Base-by-base conservation (phyloP, 2,888 invertebrate species). In the Drosophila picticornis region DNA sequence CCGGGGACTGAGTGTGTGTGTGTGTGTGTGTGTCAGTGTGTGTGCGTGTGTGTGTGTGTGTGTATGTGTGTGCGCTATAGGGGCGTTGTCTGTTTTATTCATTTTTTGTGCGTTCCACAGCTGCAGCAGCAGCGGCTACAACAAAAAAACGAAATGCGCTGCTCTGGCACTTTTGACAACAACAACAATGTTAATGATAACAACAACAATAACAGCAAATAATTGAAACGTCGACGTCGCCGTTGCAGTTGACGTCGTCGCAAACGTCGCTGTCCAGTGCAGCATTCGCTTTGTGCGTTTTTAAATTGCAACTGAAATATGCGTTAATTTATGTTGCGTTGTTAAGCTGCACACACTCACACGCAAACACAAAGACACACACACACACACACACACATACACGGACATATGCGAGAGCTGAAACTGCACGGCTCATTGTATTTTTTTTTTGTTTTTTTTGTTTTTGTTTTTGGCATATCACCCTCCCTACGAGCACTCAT, bases 1-100 rank as follows among this genome's bases (percentile, higher is more conserved):
- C 27, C 38, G 13, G 55, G 16, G 25, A 11, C 2, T 16, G 29
- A 9, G 46, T 6, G 46, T 10, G 4, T 43, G 22, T 13, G 16
- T 48, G 13, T 25, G 16, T 34, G 48, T n/a, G 38, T 19, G 43
- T 19, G 10, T 6, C 40, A 32, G 38, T 43, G 22, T 36, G 29
- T 10, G 19, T 55, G 65, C 62, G 59, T 56, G 61, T 48, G 25
- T 48, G 25, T 25, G 25, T 34, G 40, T 22, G 38, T 19, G 29
- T 19, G 7, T 4, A 31, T 13, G 19, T 51, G 65, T 68, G 60
- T 60, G 61, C 60, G 53, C 53, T 70, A 82, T 82, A 68, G 75
- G 89, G 85, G 89, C 89, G 85, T 86, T 88, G 84, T 86, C 89
- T 78, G 83, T 85, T 83, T 88, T 88, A 78, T 82, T 89, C 90